Conservation (phyloP, 2,888 invertebrate species). For the Helicoverpa assulta region DNA sequence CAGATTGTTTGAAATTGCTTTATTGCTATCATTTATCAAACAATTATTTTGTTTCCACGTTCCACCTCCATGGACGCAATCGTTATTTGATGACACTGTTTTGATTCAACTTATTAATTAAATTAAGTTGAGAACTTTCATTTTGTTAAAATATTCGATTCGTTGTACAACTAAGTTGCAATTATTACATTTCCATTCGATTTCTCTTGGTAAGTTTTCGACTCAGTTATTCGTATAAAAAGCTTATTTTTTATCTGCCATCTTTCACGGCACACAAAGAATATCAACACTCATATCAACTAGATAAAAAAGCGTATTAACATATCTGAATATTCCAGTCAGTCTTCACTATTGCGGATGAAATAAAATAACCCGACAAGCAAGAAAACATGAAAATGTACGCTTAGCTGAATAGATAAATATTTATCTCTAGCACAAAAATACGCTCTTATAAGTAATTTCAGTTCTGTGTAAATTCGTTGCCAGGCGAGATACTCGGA, state of each 20-base stretch:
- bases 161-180: neutral
- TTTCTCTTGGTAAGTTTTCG: slow-evolving; percentile 19
- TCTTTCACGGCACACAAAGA: slow-evolving; percentile 49
- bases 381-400: slow-evolving; percentile 41
- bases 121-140: slow-evolving; percentile 17
- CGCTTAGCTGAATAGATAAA: slow-evolving; percentile 54
- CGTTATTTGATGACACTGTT: slow-evolving; percentile 32
- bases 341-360: slow-evolving; percentile 42
- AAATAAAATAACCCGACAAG: slow-evolving; percentile 49
- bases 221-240: slow-evolving; percentile 41
- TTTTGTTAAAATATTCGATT: slow-evolving; percentile 1
- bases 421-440: slow-evolving; percentile 50
- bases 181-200: slow-evolving; percentile 10
- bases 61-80: slow-evolving; percentile 29
- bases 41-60: slow-evolving; percentile 41
- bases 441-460: slow-evolving; percentile 45
- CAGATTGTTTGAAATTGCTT: slow-evolving; percentile 40
- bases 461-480: slow-evolving; percentile 18
- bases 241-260: slow-evolving; percentile 57
- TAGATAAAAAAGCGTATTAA: slow-evolving; percentile 59
- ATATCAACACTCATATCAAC: slow-evolving; percentile 54
- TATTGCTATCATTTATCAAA: slow-evolving; percentile 39
- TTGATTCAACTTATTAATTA: slow-evolving; percentile 35
- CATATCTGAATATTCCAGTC: slow-evolving; percentile 59
- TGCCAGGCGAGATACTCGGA: slow-evolving; percentile 20